Base-by-base conservation (phyloP, 2,113 vertebrate genomes). In the Dermatemys mawii region DNA sequence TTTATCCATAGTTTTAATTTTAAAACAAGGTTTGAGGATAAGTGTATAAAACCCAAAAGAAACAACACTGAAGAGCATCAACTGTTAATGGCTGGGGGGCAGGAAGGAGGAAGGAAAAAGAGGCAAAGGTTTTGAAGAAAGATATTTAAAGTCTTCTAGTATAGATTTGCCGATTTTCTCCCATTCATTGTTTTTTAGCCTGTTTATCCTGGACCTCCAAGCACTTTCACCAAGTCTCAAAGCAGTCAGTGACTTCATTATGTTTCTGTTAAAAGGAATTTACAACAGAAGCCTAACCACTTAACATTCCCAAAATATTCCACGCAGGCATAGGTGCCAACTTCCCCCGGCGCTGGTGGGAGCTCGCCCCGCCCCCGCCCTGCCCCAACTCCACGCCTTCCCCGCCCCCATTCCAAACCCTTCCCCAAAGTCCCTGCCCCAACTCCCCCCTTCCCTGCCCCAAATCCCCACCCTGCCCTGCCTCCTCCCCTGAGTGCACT, bases 31-130 rank as follows among this genome's bases (percentile, higher is more conserved):
- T 78, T 90, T 87, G 83, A 96, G 27, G 86, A 79, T 89, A 80
- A 96, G 88, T 94, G 85, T 51, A 13, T 32, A 90, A 92, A 88
- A 93, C 79, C 75, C 73, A 10, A 51, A 90, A 94, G 75, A 96
- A 54, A 79, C 90, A 60, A 29, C n/a, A 2, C 73, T 93, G 89
- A 94, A 95, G n/a, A 67, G 48, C 13, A 63, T 92, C 63, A 82
- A 11, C 32, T 14, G 46, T 29, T 46, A 27, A 27, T 22, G 54
- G 53, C 46, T 32, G n/a, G 38, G 38, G n/a, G 49, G 75, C 48
- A 84, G 22, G 29, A 78, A 32, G 38, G 24, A 3, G 19, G 51
- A 90, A 76, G 55, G 38, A 83, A 51, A 50, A 11, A 54, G 73
- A 89, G 85, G 88, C 70, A 95, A 90, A 92, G 53, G 48, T 2